Percentiles rank a stretch among this genome's conserved stretches.
These are phyloP conservation scores for Chlorops oryzae DNA, from an alignment of 1,140 invertebrate genomes.

Conservation along the genomic window DNA sequence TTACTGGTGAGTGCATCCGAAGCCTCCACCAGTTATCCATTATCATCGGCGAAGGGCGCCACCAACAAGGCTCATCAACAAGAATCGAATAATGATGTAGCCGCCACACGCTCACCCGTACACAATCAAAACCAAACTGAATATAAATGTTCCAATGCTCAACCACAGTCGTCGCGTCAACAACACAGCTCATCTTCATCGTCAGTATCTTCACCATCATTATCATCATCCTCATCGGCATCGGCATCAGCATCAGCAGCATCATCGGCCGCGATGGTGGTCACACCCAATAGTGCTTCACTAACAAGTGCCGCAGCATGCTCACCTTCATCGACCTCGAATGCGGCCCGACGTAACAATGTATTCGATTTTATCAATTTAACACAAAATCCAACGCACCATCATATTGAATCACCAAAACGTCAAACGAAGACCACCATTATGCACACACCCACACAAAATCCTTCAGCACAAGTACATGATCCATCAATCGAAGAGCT, in stretches of 20 bases:
- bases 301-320: slow-evolving; percentile 12
- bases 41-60: not conserved
- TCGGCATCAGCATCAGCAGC: slow-evolving; percentile 24
- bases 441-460: slow-evolving; percentile 12
- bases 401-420: slow-evolving; percentile 14
- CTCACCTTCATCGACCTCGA: slow-evolving; percentile 15
- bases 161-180: slow-evolving; percentile 14
- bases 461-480: not conserved
- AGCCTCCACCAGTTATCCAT: not conserved
- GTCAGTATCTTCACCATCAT: slow-evolving; percentile 6
- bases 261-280: slow-evolving; percentile 24
- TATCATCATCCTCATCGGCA: slow-evolving; percentile 24
- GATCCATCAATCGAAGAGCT: slow-evolving; percentile 29
- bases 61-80: not conserved
- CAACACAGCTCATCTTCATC: slow-evolving; percentile 21
- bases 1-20: not conserved
- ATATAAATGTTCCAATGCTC: too few relatives aligned
- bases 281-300: slow-evolving; percentile 19
- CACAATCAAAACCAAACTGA: too few relatives aligned
- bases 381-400: too few relatives aligned
- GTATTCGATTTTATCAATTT: too few relatives aligned
- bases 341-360: too few relatives aligned
- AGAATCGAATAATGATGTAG: not conserved
- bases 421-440: slow-evolving; percentile 21
- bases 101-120: too few relatives aligned